Evolutionary conservation across 2,113 vertebrate genomes (phyloP).

Genomic region (Phasianus colchicus): DNA sequence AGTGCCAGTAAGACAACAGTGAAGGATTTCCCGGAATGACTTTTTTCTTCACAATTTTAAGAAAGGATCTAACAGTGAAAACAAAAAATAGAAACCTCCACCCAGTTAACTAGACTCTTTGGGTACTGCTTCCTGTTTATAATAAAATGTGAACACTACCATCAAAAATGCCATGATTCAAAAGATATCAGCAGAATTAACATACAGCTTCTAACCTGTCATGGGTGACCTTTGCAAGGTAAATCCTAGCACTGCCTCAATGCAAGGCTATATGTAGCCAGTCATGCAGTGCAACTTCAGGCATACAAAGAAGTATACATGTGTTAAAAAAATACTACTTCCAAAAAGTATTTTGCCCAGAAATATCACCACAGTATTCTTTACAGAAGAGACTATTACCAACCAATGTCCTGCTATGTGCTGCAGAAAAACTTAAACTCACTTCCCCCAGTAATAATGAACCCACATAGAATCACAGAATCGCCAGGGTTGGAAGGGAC

Average conservation of each 20-base stretch:
- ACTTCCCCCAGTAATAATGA: not conserved
- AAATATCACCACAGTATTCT: not conserved
- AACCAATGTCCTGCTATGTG: not conserved
- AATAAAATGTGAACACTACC: accelerated
- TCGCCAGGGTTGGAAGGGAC: too few species aligned
- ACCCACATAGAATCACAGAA: too few species aligned
- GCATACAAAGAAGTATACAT: not conserved
- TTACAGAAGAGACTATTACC: not conserved
- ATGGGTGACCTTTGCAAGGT: not conserved
- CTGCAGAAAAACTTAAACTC: not conserved
- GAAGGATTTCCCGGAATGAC: not conserved
- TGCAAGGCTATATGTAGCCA: not conserved
- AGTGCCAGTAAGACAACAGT: not conserved
- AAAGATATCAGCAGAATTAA: not conserved
- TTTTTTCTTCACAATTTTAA: not conserved
- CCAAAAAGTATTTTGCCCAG: not conserved
- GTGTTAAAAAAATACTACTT: not conserved
- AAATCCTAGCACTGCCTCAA: not conserved
- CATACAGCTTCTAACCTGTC: not conserved
- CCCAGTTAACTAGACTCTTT: not conserved
- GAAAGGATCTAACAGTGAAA: not conserved
- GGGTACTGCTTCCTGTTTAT: not conserved
- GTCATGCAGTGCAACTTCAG: not conserved
- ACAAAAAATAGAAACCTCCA: not conserved
- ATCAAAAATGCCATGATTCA: not conserved